A percentile compares a stretch with the other conserved stretches of the same genome.
phyloP scores from a whole-genome alignment of 2,113 vertebrate genomes.

The Amazona vittata region DNA sequence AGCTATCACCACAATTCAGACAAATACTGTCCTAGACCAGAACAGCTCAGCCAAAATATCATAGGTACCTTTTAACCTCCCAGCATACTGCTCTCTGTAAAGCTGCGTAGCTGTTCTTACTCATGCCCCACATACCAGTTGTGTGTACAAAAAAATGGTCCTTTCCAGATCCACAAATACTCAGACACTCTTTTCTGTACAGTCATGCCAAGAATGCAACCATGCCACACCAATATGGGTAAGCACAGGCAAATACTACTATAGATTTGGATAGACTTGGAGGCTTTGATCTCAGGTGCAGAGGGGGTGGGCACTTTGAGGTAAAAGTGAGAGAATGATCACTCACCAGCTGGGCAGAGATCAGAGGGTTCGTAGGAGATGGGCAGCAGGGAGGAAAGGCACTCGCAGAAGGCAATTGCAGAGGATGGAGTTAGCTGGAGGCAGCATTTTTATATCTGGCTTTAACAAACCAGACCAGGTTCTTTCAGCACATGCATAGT shows the following conservation, averaged over 20 bases:
- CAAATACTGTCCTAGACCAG: background rate
- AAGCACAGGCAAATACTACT: background rate
- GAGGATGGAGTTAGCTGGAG: background rate
- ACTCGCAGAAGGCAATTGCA: background rate
- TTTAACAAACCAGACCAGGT: background rate
- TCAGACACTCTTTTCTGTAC: background rate
- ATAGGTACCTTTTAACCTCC: background rate
- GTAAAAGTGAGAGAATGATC: background rate
- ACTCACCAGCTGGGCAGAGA: background rate
- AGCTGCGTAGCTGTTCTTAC: background rate
- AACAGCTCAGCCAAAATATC: background rate
- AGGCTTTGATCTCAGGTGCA: background rate
- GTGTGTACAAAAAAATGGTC: background rate
- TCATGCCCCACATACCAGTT: background rate
- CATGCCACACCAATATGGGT: background rate
- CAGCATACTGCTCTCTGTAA: background rate
- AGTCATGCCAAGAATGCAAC: background rate
- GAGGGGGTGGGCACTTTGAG: background rate
- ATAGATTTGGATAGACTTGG: background rate
- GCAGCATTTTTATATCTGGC: background rate
- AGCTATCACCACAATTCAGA: background rate
- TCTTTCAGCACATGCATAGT: background rate
- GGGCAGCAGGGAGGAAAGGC: background rate
- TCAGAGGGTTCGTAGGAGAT: fast-evolving
- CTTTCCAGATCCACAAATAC: background rate